Percentiles rank a stretch among this genome's conserved stretches.
Conservation (phyloP, 1,140 invertebrate species). For the Liolophura sinensis region DNA sequence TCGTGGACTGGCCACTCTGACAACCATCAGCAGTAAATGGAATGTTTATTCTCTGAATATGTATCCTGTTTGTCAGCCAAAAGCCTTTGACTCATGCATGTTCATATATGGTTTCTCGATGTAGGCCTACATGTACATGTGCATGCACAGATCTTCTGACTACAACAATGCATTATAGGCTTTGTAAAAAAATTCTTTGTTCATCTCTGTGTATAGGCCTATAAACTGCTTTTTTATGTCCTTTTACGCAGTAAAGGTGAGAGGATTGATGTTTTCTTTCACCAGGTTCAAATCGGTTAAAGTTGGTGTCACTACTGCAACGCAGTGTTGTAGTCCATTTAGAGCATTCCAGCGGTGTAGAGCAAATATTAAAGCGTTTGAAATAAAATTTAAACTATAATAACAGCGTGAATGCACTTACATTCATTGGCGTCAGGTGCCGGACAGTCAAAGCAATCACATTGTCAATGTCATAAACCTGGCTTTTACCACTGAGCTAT, state of each 20-base stretch:
- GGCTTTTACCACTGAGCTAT: no score
- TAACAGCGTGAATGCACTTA: neutral
- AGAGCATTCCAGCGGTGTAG: neutral
- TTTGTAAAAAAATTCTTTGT: no score
- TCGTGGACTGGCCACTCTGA: no score
- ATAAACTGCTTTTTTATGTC: no score
- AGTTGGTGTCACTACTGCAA: no score
- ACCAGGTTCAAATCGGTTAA: no score
- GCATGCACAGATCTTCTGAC: neutral
- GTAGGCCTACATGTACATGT: neutral
- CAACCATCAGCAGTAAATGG: neutral
- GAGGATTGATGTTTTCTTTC: no score
- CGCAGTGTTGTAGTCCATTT: neutral
- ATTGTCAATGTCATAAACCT: no score
- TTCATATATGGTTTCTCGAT: slow-evolving; percentile 3
- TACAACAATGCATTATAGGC: neutral
- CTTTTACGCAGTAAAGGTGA: no score
- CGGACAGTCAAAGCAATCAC: neutral
- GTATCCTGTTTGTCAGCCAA: neutral
- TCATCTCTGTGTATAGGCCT: no score
- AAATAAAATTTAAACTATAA: neutral
- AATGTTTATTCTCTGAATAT: neutral
- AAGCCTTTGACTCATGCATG: neutral
- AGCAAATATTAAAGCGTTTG: neutral
- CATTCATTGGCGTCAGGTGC: neutral